These are phyloP conservation scores for Orcinus orca DNA, from an alignment of 2,113 vertebrate species.

Conservation along the genomic window DNA sequence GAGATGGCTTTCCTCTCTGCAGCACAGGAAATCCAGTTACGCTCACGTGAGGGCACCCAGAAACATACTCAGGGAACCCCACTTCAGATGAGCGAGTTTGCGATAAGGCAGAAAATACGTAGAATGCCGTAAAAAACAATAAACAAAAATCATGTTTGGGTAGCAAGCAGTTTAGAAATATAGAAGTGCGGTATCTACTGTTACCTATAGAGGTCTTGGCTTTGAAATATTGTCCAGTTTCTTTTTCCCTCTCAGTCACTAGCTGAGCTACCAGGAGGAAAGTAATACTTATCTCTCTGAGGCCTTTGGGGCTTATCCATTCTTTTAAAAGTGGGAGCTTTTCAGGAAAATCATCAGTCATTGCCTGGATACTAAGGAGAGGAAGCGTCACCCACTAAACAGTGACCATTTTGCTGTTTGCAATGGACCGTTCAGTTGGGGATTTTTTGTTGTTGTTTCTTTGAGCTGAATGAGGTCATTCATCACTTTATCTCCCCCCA, in stretches of 20 bases:
- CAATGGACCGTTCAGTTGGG: slow-evolving; percentile 54
- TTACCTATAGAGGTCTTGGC: not conserved
- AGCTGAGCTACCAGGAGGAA: slow-evolving; percentile 52
- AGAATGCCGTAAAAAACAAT: not conserved
- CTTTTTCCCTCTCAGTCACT: slow-evolving; percentile 53
- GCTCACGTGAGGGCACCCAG: not conserved
- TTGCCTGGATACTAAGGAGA: slow-evolving; percentile 51
- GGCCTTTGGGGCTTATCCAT: slow-evolving; percentile 69
- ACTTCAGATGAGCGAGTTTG: not conserved
- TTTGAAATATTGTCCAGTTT: slow-evolving; percentile 61
- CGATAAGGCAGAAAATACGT: not conserved
- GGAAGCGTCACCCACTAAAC: slow-evolving; percentile 54
- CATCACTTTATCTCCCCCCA: slow-evolving; percentile 61
- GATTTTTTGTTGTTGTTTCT: slow-evolving; percentile 70
- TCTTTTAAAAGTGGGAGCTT: slow-evolving; percentile 68
- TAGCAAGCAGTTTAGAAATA: not conserved
- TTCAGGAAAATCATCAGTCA: slow-evolving; percentile 69
- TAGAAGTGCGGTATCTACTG: not conserved
- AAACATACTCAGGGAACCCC: not conserved
- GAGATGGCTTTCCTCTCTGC: not conserved
- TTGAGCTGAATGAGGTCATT: slow-evolving; percentile 66
- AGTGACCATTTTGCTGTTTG: slow-evolving; percentile 67
- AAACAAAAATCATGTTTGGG: not conserved
- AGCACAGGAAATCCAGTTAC: not conserved
- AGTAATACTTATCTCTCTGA: slow-evolving; percentile 68